These are phyloP conservation scores for Leptodactylus fallax DNA, from an alignment of 2,797 vertebrate genomes.

Conservation along the genomic window DNA sequence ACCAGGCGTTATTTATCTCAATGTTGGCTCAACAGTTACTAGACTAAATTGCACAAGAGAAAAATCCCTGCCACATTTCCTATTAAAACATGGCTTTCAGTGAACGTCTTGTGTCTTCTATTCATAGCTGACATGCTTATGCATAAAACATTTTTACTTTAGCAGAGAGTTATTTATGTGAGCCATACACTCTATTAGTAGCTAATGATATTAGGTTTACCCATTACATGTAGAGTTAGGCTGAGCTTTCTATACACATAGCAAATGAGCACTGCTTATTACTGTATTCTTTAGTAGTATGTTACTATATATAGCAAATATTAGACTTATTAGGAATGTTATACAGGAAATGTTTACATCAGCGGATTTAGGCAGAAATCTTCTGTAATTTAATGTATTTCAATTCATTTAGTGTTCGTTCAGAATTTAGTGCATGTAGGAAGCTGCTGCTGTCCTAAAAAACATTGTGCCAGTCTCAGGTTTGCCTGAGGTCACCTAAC, in stretches of 20 bases:
- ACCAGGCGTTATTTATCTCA: neutral
- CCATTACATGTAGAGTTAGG: neutral
- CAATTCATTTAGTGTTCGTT: no score
- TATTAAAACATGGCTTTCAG: conserved; percentile 19
- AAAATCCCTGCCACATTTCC: neutral
- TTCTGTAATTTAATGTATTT: neutral
- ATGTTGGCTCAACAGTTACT: neutral
- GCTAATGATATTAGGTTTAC: conserved; percentile 4
- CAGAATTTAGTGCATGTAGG: no score
- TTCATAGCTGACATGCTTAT: conserved; percentile 19
- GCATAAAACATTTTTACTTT: conserved; percentile 32
- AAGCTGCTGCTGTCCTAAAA: no score
- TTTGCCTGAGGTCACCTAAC: no score
- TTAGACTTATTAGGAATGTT: neutral
- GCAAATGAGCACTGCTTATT: neutral
- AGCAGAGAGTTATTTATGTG: conserved; percentile 20
- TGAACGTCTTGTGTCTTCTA: conserved; percentile 13
- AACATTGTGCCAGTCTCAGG: no score
- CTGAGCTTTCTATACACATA: neutral
- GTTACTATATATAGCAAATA: neutral
- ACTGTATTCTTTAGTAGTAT: neutral
- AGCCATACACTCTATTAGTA: neutral
- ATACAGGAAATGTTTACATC: neutral
- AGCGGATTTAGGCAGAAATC: neutral
- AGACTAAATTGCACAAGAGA: neutral